Evolutionary conservation across 2,797 vertebrate genomes (phyloP), one percentile per base, ranked within the genome.

Genomic region (Enteromius thamalakanensis): DNA sequence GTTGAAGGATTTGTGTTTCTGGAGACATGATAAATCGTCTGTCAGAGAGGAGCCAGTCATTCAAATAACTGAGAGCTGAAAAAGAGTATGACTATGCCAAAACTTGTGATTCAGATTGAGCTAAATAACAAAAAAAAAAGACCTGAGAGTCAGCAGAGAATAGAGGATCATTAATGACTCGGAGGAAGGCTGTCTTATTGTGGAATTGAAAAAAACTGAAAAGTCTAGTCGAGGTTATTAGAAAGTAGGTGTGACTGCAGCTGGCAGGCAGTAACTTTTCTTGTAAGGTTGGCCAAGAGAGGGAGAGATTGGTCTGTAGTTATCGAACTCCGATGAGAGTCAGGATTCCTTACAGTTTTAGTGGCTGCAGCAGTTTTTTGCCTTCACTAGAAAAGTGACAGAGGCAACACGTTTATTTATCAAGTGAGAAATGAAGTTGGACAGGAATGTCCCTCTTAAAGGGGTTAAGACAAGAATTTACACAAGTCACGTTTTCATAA

Each of bases 21-120:
- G 80, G n/a, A 51, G 29, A 26, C 42, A 74, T 74, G 80, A 81
- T 81, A 26, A 81, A 81, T 81, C 7, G 14, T 65, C 69, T 81
- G 80, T 81, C 80, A 81, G n/a, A 51, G 55, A 3, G 1, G 58
- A 64, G 42, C 26, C 40, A 81, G 69, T 37, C 29, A 81, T 64
- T 14, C 69, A 81, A 74, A 74, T 81, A 19, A 26, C 40, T 17
- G 10, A 81, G 19, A 64, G 40, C 19, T 2, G 7, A 60, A 45
- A 45, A 60, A 42, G 40, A 45, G 17, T 58, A 21, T 47, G 21
- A 64, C 14, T 26, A 3, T n/a, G 32, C 34, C 5, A 81, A 81
- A 80, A 77, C n/a, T 14, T 32, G 14, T 68, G 26, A 58, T 10
- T 69, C n/a, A 26, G 15, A 55, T 42, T 14, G 29, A 80, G 32